Percentiles rank a stretch among this genome's conserved stretches.
Conservation (phyloP, 1,140 invertebrate genomes). For the Aporrectodea caliginosa region DNA sequence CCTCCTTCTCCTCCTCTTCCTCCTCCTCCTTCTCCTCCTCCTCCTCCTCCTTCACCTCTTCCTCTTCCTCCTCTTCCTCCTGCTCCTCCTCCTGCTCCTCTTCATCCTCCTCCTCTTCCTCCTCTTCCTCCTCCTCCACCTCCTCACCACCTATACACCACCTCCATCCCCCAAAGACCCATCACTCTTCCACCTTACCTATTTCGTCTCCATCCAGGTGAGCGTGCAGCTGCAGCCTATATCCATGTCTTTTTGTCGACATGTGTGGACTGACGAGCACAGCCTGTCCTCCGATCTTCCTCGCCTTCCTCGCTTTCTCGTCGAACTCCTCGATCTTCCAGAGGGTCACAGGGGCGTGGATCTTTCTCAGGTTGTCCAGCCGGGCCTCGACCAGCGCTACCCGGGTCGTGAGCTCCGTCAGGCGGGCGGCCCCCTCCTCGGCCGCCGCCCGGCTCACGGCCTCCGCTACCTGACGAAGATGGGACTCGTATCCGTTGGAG, state of each 20-base stretch:
- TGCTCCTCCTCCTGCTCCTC: too few relatives aligned
- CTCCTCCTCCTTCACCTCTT: not conserved
- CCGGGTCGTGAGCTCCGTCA: not conserved
- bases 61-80: too few relatives aligned
- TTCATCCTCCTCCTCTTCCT: too few relatives aligned
- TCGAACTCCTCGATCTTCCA: not conserved
- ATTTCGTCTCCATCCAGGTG: not conserved
- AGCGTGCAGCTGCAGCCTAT: not conserved
- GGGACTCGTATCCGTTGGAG: not conserved
- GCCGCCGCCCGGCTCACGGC: not conserved
- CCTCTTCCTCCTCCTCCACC: not conserved
- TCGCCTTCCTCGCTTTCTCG: not conserved
- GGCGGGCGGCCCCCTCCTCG: not conserved
- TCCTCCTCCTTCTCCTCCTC: not conserved
- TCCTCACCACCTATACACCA: not conserved
- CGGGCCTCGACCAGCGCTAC: not conserved
- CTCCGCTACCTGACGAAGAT: not conserved
- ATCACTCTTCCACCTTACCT: not conserved
- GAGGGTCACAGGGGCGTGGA: not conserved
- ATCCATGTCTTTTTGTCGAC: not conserved
- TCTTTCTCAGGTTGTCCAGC: not conserved
- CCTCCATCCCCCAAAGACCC: not conserved
- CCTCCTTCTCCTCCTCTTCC: not conserved
- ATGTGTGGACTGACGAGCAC: not conserved
- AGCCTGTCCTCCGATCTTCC: not conserved